Base-by-base conservation (phyloP, 2,113 vertebrate species). In the Tautogolabrus adspersus region DNA sequence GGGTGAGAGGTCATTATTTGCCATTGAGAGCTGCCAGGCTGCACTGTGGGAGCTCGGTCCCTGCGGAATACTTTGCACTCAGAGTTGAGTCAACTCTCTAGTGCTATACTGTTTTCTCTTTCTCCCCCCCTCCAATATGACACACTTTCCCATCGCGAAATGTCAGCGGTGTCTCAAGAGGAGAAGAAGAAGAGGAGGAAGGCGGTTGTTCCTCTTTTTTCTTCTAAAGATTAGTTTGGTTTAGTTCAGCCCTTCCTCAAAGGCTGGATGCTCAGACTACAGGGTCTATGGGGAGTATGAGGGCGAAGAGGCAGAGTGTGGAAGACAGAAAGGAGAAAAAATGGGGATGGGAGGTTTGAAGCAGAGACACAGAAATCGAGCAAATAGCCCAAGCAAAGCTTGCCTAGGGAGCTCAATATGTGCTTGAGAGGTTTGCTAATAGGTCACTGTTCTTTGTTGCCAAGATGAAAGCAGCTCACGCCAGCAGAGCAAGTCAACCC, bases 91-190 rank as follows among this genome's bases (percentile, higher is more conserved):
- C 69, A 81, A 67, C 78, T 75, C 76, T 80, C 75, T 52, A 0
- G 23, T 57, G 46, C 46, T 68, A 16, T 6, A 37, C 16, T 42
- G 46, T 22, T 44, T 72, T 73, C 30, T 21, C 16, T 51, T 6
- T 9, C n/a, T 11, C 10, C 42, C 30, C 26, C 16, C 10, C 5
- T 13, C 38, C 21, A 51, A 61, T 60, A 64, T 79, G 87, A 90
- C 90, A 92, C 76, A 86, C 21, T 90, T 89, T 88, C 68, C 66
- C 72, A 57, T 68, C 15, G 49, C 59, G 38, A 92, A 91, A 92
- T 91, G 91, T 89, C 91, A 91, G 84, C 68, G 9, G 13, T 12
- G 79, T 88, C 91, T 88, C 85, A 4, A 57, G 85, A 91, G 88
- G 42, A 63, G 64, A 57, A 69, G 72, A 72, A 47, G 66, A 71